Conservation (phyloP, 2,113 vertebrate species). For the Macquaria ambigua region DNA sequence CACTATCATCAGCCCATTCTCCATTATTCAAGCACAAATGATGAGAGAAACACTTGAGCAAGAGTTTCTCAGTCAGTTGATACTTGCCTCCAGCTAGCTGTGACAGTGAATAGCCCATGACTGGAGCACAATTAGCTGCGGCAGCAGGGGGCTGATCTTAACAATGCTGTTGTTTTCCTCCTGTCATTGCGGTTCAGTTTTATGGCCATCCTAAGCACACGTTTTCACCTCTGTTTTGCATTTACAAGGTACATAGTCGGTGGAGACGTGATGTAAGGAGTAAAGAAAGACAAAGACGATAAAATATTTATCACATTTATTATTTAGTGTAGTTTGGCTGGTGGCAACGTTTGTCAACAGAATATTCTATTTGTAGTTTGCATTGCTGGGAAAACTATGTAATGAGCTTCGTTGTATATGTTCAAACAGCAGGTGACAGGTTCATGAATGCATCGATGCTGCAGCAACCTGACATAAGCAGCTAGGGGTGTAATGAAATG, state of each 20-base stretch:
- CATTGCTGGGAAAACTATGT: not conserved
- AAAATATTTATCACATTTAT: conserved; percentile 57
- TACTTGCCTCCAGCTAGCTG: conserved; percentile 50
- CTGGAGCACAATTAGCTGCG: conserved; percentile 76
- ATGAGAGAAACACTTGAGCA: conserved; percentile 46
- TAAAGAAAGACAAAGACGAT: conserved; percentile 23
- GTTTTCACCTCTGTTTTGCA: conserved; percentile 65
- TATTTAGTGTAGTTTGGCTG: conserved; percentile 36
- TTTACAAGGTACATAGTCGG: conserved; percentile 48
- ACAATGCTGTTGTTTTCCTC: conserved; percentile 79
- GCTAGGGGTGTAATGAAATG: conserved; percentile 43
- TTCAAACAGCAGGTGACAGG: conserved; percentile 64
- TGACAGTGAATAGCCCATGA: conserved; percentile 65
- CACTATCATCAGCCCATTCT: conserved; percentile 33
- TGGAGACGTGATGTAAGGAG: conserved; percentile 48
- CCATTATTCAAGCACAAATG: conserved; percentile 37
- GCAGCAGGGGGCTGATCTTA: conserved; percentile 72
- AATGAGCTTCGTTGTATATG: not conserved
- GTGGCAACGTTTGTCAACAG: conserved; percentile 5
- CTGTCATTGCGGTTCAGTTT: conserved; percentile 71
- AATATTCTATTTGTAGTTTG: conserved; percentile 29
- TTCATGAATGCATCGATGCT: conserved; percentile 19
- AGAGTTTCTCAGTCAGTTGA: conserved; percentile 43
- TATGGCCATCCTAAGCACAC: conserved; percentile 63
- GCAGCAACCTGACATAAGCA: conserved; percentile 62